Base-by-base conservation (phyloP, 2,113 vertebrate species). In the Trogon melanurus region DNA sequence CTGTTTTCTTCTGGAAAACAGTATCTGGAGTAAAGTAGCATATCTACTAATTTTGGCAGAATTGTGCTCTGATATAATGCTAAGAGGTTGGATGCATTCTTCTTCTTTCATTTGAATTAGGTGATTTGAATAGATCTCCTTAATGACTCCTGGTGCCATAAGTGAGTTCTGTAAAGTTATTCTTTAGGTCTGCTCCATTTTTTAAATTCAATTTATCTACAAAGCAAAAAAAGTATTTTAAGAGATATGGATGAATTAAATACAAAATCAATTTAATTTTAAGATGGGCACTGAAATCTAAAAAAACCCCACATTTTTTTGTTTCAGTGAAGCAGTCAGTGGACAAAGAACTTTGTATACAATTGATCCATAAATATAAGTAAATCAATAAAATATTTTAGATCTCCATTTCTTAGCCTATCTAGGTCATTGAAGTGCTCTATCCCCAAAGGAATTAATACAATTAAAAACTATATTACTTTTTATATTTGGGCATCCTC, bases 341-440 rank as follows among this genome's bases (percentile, higher is more conserved):
- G 65, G 41, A 90, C 41, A 82, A 95, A 95, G 93, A 96, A 80
- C 82, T 86, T 84, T 41, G 23, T 92, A 50, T 60, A 61, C 45
- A 72, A 89, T 89, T 93, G 90, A 88, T 93, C 72, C 81, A 88
- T 92, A 96, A 92, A 93, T 96, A 70, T 80, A 92, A 93, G 88
- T 84, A 92, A 93, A 97, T 96, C 95, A 96, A 96, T 96, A 96
- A 92, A 95, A 96, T 94, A 95, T 94, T 96, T 96, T 45, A 93
- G 65, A 84, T 45, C 29, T 92, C 79, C 48, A 91, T 96, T 94
- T 94, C 85, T 58, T 90, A 72, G 65, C 34, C 76, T 94, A 29
- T 93, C 51, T 88, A 64, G 73, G 83, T 89, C 85, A 96, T 38
- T 88, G 87, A 94, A 95, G 71, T 86, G 45, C 56, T 91, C 48